phyloP scores from a whole-genome alignment of 2,113 vertebrate species.

The Phalacrocorax carbo region DNA sequence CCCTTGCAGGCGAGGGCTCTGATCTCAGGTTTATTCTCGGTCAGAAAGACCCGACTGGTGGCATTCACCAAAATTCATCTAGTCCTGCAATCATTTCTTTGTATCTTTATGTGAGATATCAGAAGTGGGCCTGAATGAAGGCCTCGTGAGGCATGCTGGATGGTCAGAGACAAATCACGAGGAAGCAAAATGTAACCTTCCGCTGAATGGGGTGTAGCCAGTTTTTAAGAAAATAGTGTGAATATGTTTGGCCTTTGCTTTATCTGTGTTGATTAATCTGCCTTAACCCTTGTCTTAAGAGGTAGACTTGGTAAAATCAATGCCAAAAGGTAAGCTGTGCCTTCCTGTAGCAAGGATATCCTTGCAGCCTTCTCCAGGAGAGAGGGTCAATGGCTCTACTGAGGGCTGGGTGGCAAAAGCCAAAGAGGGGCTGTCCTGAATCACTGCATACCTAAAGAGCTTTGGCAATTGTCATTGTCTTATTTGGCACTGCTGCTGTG shows the following conservation, averaged over 20 bases:
- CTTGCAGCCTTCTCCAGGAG: background rate
- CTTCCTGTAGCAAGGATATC: background rate
- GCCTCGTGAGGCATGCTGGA: rapidly evolving
- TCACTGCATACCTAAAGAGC: background rate
- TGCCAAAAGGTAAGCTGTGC: background rate
- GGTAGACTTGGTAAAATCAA: background rate
- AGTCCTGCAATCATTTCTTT: background rate
- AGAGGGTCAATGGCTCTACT: background rate
- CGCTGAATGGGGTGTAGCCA: background rate
- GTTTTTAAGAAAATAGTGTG: background rate
- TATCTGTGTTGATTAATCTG: background rate
- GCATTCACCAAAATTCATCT: background rate
- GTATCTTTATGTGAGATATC: background rate
- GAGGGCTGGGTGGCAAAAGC: background rate
- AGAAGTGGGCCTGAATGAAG: background rate
- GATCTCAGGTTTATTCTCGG: background rate
- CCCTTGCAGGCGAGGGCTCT: rapidly evolving
- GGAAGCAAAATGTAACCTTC: background rate
- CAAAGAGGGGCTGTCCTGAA: background rate
- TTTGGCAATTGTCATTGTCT: background rate
- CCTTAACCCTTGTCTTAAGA: background rate
- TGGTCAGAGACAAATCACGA: background rate
- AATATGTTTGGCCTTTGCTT: background rate
- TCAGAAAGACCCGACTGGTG: background rate
- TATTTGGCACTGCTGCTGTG: background rate